These are phyloP conservation scores for Ophioninae sp. DNA, from an alignment of 2,888 invertebrate genomes.

Conservation along the genomic window DNA sequence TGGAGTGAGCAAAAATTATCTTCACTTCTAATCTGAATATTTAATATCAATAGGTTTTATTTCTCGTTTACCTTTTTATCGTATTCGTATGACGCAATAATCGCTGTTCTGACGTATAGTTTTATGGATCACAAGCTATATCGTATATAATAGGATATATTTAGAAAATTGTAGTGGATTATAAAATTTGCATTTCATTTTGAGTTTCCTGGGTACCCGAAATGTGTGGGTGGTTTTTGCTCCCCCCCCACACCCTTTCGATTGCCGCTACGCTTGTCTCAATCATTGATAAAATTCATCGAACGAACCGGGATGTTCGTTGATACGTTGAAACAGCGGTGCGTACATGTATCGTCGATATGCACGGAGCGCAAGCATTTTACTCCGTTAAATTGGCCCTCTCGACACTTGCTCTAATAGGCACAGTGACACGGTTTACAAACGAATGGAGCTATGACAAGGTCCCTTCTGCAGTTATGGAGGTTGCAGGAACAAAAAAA, in stretches of 20 bases:
- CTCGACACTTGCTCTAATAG: not conserved
- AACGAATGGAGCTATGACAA: not conserved
- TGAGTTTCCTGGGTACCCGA: conserved; percentile 1
- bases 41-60: not conserved
- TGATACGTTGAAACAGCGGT: conserved; percentile 16
- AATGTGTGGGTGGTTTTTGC: conserved; percentile 9
- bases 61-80: not conserved
- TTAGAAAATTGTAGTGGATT: conserved; percentile 19
- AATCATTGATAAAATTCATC: conserved; percentile 20
- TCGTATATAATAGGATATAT: conserved; percentile 9
- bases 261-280: not conserved
- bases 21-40: not conserved
- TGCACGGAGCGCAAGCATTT: not conserved
- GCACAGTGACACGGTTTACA: not conserved
- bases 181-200: conserved; percentile 42
- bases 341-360: conserved; percentile 1
- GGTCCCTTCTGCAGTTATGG: not conserved
- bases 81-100: not conserved
- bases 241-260: not conserved
- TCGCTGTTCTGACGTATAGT: not conserved
- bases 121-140: conserved; percentile 18
- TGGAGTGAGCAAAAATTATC: not conserved
- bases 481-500: not conserved
- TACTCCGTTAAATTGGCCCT: not conserved
- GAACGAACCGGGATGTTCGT: conserved; percentile 18